Percentiles rank a stretch among this genome's conserved stretches.
phyloP scores from a whole-genome alignment of 2,888 invertebrate species.

The Drosophila austrosaltans region DNA sequence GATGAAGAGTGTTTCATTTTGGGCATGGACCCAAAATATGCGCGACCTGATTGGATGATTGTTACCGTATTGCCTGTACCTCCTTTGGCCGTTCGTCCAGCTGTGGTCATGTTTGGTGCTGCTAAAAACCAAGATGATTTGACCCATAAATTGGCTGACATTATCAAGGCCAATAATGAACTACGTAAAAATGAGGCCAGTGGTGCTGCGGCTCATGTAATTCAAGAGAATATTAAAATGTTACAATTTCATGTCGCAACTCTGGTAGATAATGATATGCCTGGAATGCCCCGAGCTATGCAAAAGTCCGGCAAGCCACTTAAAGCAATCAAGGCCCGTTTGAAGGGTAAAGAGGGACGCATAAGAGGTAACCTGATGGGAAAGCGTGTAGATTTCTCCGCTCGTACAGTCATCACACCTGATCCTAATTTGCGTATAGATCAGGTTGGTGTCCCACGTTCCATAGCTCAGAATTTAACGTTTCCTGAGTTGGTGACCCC shows the following conservation, averaged over 20 bases:
- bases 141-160: slow-evolving; percentile 99
- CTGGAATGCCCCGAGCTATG: slow-evolving; percentile 98
- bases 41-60: slow-evolving; percentile 99
- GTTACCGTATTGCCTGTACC: slow-evolving; percentile 98
- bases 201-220: slow-evolving; percentile 98
- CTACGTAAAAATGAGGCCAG: slow-evolving; percentile 96
- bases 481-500: slow-evolving; percentile 99
- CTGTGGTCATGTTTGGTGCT: slow-evolving; percentile 98
- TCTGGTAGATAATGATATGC: slow-evolving; percentile 99
- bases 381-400: slow-evolving; percentile 99
- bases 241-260: slow-evolving; percentile 99
- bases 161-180: slow-evolving; percentile 99
- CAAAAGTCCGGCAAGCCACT: slow-evolving; percentile 99
- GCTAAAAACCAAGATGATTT: slow-evolving; percentile 99
- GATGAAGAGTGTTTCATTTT: slow-evolving; percentile 98
- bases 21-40: slow-evolving; percentile 98
- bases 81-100: slow-evolving; percentile 97
- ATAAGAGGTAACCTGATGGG: slow-evolving; percentile 99
- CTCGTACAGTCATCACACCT: slow-evolving; percentile 98
- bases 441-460: slow-evolving; percentile 98
- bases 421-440: slow-evolving; percentile 97
- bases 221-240: slow-evolving; percentile 98
- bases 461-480: slow-evolving; percentile 99
- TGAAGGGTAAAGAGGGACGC: slow-evolving; percentile 99
- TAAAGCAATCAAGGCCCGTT: slow-evolving; percentile 97